Evolutionary conservation across 2,797 vertebrate genomes (phyloP), one percentile per base, ranked within the genome.

Genomic region (Huso huso): DNA sequence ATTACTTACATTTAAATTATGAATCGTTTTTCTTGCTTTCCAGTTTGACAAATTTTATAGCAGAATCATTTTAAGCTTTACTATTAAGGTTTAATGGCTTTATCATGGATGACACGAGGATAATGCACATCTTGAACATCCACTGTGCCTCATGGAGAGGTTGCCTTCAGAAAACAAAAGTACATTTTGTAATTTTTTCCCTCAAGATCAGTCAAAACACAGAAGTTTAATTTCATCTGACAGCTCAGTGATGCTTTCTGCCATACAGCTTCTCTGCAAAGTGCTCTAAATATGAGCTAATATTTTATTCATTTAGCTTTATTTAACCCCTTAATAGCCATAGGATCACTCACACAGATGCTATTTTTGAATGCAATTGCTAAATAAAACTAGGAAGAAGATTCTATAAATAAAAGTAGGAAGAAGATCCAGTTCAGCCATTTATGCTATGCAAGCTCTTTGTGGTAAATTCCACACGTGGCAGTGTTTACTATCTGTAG

Each of bases 251-350:
- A 84, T 87, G 82, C 84, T 89, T 86, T 86, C 84, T 82, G 83
- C 85, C 83, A 78, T 80, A 79, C 81, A 79, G 76, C 78, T 83
- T 84, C 88, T 81, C 76, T 77, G 84, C 83, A 90, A 89, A 92
- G 88, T 89, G 88, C 88, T 89, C 85, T 86, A 83, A 84, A 89
- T 87, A 87, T 66, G 77, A 80, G 78, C 69, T 80, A 77, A 92
- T 91, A 73, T 90, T 90, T 92, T 89, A 92, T 92, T 90, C 75
- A 90, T 90, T 75, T 75, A 77, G 69, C 4, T 81, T 76, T 80
- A 72, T 82, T 90, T 88, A 90, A 90, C 86, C 81, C 82, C 68
- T 80, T 74, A 77, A 65, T 71, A 73, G 64, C 83, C 75, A 72
- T 76, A 65, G 51, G 8, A 57, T 65, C 58, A 58, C 62, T 49